Evolutionary conservation across 1,140 invertebrate genomes (phyloP).

Genomic region (Anastrepha ludens): DNA sequence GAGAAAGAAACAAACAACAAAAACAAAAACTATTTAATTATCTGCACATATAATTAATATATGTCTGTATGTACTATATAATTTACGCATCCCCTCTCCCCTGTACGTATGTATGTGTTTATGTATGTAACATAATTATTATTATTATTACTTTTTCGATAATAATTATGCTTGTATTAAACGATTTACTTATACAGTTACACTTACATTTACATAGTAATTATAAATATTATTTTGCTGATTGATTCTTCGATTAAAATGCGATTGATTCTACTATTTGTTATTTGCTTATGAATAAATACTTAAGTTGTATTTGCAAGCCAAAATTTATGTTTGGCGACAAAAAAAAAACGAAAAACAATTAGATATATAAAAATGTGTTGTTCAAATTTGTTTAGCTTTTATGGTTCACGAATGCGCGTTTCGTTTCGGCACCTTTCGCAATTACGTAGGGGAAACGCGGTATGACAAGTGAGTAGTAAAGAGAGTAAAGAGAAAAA

Average conservation of each 20-base stretch:
- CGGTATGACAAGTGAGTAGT: too few species aligned
- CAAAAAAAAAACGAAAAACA: too few species aligned
- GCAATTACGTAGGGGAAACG: too few species aligned
- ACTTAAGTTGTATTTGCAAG: conserved; percentile 38
- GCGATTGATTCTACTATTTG: conserved; percentile 2
- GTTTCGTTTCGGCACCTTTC: too few species aligned
- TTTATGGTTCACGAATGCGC: too few species aligned
- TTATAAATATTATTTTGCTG: conserved; percentile 32
- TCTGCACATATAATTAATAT: conserved; percentile 9
- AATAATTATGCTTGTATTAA: conserved; percentile 40
- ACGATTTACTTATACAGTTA: not conserved
- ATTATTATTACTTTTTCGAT: conserved; percentile 1
- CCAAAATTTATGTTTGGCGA: conserved; percentile 15
- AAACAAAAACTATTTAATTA: conserved; percentile 2
- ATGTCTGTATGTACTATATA: not conserved
- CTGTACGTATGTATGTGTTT: conserved; percentile 37
- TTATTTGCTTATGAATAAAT: conserved; percentile 37
- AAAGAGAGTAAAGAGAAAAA: too few species aligned
- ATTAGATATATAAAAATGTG: too few species aligned
- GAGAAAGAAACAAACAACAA: not conserved
- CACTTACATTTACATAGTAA: not conserved
- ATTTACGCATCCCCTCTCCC: not conserved
- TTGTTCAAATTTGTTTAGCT: too few species aligned
- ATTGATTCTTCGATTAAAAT: not conserved
- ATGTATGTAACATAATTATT: conserved; percentile 33